Base-by-base conservation (phyloP, 1,140 invertebrate species). In the Rhagoletis pomonella region DNA sequence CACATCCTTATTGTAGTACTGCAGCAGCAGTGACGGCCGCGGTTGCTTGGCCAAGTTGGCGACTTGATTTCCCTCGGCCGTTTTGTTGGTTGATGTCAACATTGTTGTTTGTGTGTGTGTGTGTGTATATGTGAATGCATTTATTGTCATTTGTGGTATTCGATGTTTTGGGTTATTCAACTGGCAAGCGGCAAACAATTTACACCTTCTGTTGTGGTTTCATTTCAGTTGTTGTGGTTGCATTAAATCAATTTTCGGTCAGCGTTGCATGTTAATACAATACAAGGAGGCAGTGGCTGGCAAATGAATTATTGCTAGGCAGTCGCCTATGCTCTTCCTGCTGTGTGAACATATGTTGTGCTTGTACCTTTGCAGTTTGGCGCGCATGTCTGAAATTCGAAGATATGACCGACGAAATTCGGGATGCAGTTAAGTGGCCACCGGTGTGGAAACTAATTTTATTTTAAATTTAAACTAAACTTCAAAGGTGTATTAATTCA, bases 141-240 rank as follows among this genome's bases (percentile, higher is more conserved):
- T 81, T 81, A 81, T 81, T 81, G 73, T 81, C 73, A 81, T 55
- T 81, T 81, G 73, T 55, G 73, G 73, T 81, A n/a, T 58, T 62
- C 62, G 85, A 12, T 86, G 85, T 86, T 42, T 86, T n/a, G n/a
- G n/a, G n/a, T 7, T 67, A 67, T 9, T 29, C 55, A 81, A 81
- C 47, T 81, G 73, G 73, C 50, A 42, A 81, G 73, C 73, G 47
- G 47, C 73, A 81, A 81, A 81, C 73, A 81, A 81, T 86, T 65
- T 86, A 62, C 62, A 65, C 85, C 62, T 60, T 86, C 85, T 86
- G 85, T 60, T 86, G 85, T 60, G 58, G 85, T 60, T 86, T 59
- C 58, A 44, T 44, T n/a, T 58, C 73, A 55, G 47, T n/a, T n/a
- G n/a, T 81, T 81, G 47, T 50, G 73, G 73, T 81, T 81, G 73